Base-by-base conservation (phyloP, 1,140 invertebrate genomes). In the Drosophila malerkotliana region DNA sequence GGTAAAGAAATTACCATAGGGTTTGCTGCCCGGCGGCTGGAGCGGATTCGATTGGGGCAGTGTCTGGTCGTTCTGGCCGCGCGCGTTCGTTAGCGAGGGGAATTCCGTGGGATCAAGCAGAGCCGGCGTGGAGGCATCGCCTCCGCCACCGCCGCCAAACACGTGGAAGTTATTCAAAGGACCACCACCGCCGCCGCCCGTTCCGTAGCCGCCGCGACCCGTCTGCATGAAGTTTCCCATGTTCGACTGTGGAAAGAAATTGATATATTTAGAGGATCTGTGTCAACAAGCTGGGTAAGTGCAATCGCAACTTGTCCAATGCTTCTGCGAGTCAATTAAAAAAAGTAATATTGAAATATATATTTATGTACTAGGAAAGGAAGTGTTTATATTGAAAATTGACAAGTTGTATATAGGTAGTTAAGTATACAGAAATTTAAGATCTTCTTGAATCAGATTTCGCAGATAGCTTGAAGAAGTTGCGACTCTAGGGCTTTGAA, bases 41-140 rank as follows among this genome's bases (percentile, higher is more conserved):
- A 95, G 94, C 68, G 95, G 94, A 93, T 94, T 95, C 80, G 95
- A 94, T 92, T 94, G 96, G 92, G 95, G 96, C 94, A 95, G 95
- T 92, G 81, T 93, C 91, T 94, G 95, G 93, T 95, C 95, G 92
- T 96, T 94, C 84, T 95, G 94, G 92, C 95, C 94, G 51, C 94
- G 94, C 91, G 96, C 94, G 92, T 96, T 96, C 78, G 96, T 97
- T 89, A 98, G 93, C 67, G 97, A 97, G 72, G 97, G 97, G 92
- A 98, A 98, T 92, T 98, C 97, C 78, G 96, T 97, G 57, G 97
- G 94, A 93, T 98, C 97, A 77, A 98, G 93, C 59, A 97, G 93
- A 62, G 96, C 95, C 48, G 96, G 96, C 87, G 96, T 96, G 90
- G 94, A 95, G 83, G 94, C 94, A 84, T 96, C 96, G 55, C 78